Percentiles rank a stretch among this genome's conserved stretches.
Conservation (phyloP, 2,113 vertebrate genomes). For the Excalfactoria chinensis region DNA sequence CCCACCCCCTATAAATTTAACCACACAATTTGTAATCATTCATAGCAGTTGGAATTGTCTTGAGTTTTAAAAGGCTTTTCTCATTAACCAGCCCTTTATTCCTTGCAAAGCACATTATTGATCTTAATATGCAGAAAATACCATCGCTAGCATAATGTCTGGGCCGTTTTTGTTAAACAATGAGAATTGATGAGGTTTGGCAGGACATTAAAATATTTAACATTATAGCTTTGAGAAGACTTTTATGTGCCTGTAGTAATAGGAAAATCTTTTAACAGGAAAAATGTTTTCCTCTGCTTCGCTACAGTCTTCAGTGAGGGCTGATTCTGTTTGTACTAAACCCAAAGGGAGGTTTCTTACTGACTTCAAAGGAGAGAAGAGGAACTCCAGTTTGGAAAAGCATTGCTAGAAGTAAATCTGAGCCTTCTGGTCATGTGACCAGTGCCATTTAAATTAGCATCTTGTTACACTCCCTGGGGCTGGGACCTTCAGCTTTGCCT, state of each 20-base stretch:
- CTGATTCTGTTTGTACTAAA: slow-evolving; percentile 39
- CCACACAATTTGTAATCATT: slow-evolving; percentile 46
- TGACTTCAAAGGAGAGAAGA: slow-evolving; percentile 48
- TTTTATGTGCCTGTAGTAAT: slow-evolving; percentile 53
- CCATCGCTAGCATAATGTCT: slow-evolving; percentile 5
- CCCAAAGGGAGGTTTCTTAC: background rate
- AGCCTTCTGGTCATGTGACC: background rate
- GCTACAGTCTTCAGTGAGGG: background rate
- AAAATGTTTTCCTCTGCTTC: slow-evolving; percentile 39
- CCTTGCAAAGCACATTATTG: slow-evolving; percentile 47
- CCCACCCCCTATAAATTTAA: slow-evolving; percentile 3
- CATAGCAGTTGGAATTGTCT: slow-evolving; percentile 26
- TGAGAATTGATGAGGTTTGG: slow-evolving; percentile 64
- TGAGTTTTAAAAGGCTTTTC: slow-evolving; percentile 52
- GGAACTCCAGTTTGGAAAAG: slow-evolving; percentile 22
- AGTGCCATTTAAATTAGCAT: background rate
- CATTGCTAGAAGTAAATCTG: background rate
- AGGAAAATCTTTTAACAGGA: slow-evolving; percentile 53
- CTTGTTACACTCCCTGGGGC: background rate
- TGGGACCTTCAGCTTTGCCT: background rate
- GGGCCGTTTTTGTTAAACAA: slow-evolving; percentile 58
- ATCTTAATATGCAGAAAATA: slow-evolving; percentile 61
- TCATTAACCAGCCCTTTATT: slow-evolving; percentile 51
- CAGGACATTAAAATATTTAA: slow-evolving; percentile 59
- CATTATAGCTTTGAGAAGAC: slow-evolving; percentile 22